phyloP scores from a whole-genome alignment of 1,140 invertebrate species.

The Cydia amplana region DNA sequence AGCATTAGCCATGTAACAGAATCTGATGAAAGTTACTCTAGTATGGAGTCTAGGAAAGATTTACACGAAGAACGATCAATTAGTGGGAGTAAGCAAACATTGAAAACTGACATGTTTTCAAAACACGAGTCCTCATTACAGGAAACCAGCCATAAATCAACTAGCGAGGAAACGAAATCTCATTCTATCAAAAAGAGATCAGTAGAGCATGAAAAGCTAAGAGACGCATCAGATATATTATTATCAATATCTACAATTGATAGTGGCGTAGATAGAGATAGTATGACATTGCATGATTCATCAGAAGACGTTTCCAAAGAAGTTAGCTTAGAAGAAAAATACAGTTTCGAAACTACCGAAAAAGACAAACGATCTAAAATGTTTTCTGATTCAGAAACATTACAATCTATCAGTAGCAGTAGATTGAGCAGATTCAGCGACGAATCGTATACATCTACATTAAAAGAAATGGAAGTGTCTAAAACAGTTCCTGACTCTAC shows the following conservation, averaged over 20 bases:
- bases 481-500: slow-evolving; percentile 19
- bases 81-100: background rate
- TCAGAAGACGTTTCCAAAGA: slow-evolving; percentile 74
- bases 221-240: slow-evolving; percentile 40
- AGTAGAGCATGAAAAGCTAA: slow-evolving; percentile 34
- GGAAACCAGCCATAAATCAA: background rate
- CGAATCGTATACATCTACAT: slow-evolving; percentile 33
- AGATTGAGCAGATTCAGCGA: slow-evolving; percentile 33
- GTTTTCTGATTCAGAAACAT: slow-evolving; percentile 29
- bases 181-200: slow-evolving; percentile 36
- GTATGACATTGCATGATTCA: slow-evolving; percentile 47
- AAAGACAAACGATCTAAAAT: slow-evolving; percentile 50
- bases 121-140: background rate
- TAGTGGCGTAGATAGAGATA: slow-evolving; percentile 49
- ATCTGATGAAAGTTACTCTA: slow-evolving; percentile 17
- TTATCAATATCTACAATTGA: slow-evolving; percentile 47
- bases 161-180: slow-evolving; percentile 3
- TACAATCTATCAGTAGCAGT: slow-evolving; percentile 38
- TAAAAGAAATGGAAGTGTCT: slow-evolving; percentile 38
- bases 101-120: background rate
- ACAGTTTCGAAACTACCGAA: slow-evolving; percentile 67
- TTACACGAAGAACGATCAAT: background rate
- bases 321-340: slow-evolving; percentile 71
- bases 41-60: slow-evolving; percentile 16
- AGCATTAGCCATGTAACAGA: slow-evolving; percentile 1